These are phyloP conservation scores for Ophioderma brevispina DNA, from an alignment of 35 echinoderm and acorn worm species.

Conservation along the genomic window DNA sequence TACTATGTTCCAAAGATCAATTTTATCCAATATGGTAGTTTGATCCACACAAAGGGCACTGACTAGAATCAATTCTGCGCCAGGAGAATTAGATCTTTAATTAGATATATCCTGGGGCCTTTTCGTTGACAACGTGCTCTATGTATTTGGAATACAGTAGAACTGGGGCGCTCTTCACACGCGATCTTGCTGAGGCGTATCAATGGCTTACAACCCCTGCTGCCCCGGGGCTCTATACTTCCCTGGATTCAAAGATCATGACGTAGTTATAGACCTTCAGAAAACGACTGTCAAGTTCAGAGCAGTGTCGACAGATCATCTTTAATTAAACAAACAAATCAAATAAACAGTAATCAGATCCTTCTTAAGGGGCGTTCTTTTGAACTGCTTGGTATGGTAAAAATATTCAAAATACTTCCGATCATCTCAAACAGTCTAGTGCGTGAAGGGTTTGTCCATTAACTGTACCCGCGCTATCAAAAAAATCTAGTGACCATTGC, in stretches of 20 bases:
- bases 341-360: neutral
- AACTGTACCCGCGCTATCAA: neutral
- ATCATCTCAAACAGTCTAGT: neutral
- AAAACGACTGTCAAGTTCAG: neutral
- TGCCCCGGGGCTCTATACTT: neutral
- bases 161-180: neutral
- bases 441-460: neutral
- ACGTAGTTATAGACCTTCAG: neutral
- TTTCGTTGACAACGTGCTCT: no score
- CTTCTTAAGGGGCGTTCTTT: neutral
- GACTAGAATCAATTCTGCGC: no score
- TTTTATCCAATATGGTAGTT: no score
- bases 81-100: no score
- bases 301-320: neutral
- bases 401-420: neutral
- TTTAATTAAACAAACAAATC: conserved; percentile 6
- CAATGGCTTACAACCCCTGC: neutral
- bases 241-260: neutral
- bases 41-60: no score
- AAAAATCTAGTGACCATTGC: neutral
- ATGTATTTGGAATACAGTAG: no score
- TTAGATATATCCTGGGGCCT: no score
- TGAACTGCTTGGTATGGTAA: neutral
- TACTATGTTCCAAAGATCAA: no score
- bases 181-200: neutral